A percentile compares a stretch with the other conserved stretches of the same genome.
Evolutionary conservation across 2,888 invertebrate genomes (phyloP).

Genomic region (Mesorhabditis belari): DNA sequence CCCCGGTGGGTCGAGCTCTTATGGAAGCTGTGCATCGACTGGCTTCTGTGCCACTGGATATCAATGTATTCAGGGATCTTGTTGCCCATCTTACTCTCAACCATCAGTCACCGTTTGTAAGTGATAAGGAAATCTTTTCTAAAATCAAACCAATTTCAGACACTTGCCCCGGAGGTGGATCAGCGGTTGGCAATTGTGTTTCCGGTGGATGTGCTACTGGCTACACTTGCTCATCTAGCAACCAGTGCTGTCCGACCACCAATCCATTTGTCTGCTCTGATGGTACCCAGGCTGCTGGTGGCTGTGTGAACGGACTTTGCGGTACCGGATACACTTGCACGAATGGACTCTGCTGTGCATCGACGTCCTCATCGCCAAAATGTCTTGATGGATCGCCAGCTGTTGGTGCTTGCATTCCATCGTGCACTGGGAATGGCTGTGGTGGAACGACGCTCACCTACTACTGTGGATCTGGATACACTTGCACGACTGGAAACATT

Average conservation of each 20-base stretch:
- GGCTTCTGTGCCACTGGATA: conserved; percentile 43
- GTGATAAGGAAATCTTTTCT: conserved; percentile 2
- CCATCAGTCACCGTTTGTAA: conserved; percentile 27
- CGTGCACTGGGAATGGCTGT: conserved; percentile 35
- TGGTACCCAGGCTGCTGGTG: conserved; percentile 52
- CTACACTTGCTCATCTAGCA: conserved; percentile 35
- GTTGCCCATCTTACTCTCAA: conserved; percentile 33
- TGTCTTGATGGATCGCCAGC: conserved; percentile 47
- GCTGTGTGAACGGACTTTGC: conserved; percentile 52
- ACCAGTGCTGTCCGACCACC: conserved; percentile 29
- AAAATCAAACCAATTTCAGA: conserved; percentile 12
- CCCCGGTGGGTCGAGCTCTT: conserved; percentile 39
- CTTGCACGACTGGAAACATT: conserved; percentile 51
- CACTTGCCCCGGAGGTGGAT: conserved; percentile 35
- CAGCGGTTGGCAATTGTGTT: conserved; percentile 35
- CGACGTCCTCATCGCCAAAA: conserved; percentile 38
- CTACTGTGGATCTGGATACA: conserved; percentile 50
- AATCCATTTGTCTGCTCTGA: conserved; percentile 51
- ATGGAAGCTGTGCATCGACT: conserved; percentile 37
- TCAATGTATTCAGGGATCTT: conserved; percentile 34
- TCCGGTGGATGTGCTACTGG: conserved; percentile 38
- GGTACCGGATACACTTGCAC: conserved; percentile 51
- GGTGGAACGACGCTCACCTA: conserved; percentile 29
- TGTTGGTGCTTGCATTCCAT: conserved; percentile 42
- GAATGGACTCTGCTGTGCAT: conserved; percentile 51